These are phyloP conservation scores for Chaitophorus viminalis DNA, from an alignment of 2,888 invertebrate species.

Conservation along the genomic window DNA sequence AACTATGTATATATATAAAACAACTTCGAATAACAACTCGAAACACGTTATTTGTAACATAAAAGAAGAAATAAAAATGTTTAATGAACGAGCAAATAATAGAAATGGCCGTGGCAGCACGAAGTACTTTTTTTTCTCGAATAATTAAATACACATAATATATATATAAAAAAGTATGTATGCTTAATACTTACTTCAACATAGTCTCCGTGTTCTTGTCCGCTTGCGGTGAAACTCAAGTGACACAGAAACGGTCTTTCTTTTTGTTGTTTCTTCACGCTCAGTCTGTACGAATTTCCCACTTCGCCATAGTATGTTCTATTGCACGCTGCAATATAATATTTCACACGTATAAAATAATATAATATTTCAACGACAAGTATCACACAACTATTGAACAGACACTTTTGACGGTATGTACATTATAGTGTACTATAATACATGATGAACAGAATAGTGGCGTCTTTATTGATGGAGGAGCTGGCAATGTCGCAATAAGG, in stretches of 20 bases:
- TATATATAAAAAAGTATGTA: neutral
- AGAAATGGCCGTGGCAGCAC: neutral
- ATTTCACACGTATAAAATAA: neutral
- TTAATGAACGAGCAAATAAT: constrained; percentile 13
- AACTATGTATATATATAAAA: neutral
- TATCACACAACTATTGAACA: no score
- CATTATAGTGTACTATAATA: no score
- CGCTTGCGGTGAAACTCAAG: constrained; percentile 91
- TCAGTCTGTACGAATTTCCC: constrained; percentile 83
- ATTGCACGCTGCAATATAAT: constrained; percentile 78
- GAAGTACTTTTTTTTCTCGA: constrained; percentile 26
- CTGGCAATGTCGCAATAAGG: no score
- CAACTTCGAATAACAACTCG: neutral
- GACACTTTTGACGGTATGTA: no score
- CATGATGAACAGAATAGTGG: no score
- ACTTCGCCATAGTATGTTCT: constrained; percentile 90
- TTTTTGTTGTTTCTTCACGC: constrained; percentile 77
- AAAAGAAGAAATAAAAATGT: neutral
- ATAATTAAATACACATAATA: neutral
- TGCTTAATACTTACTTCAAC: constrained; percentile 75
- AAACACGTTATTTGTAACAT: neutral
- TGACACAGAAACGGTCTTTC: constrained; percentile 88
- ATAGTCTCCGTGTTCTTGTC: constrained; percentile 86
- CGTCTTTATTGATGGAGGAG: no score
- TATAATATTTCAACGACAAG: neutral